Percentiles rank a stretch among this genome's conserved stretches.
phyloP scores from a whole-genome alignment of 2,888 invertebrate genomes.

The Oxystoma pomonae region DNA sequence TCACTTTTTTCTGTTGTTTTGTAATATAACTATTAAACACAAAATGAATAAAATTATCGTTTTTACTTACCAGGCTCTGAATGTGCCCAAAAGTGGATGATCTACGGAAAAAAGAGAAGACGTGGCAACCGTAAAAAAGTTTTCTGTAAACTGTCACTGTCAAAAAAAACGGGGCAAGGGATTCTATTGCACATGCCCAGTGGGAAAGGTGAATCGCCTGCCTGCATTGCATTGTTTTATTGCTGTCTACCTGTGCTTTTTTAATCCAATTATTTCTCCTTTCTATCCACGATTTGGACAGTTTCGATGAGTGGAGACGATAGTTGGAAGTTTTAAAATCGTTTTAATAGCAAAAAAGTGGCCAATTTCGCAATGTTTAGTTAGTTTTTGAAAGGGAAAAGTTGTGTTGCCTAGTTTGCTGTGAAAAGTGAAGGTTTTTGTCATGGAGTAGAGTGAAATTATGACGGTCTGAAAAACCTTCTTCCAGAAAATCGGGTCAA shows the following conservation, averaged over 20 bases:
- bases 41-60: no score
- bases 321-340: background rate
- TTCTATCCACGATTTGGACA: background rate
- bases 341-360: background rate
- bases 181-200: background rate
- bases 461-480: background rate
- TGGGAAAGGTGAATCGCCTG: slow-evolving; percentile 1
- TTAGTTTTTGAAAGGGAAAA: background rate
- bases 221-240: slow-evolving; percentile 3
- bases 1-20: no score
- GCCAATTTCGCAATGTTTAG: background rate
- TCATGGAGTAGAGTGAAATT: background rate
- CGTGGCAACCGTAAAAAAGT: no score
- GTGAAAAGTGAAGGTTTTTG: background rate
- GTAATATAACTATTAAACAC: no score
- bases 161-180: background rate
- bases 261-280: background rate
- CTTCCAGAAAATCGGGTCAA: background rate
- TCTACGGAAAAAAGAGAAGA: no score
- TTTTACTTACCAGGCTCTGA: no score
- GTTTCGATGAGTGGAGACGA: background rate
- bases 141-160: background rate
- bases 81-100: no score
- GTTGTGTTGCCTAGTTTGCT: background rate
- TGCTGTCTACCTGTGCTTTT: slow-evolving; percentile 2